Base-by-base conservation (phyloP, 2,888 invertebrate genomes). In the Serripes groenlandicus region DNA sequence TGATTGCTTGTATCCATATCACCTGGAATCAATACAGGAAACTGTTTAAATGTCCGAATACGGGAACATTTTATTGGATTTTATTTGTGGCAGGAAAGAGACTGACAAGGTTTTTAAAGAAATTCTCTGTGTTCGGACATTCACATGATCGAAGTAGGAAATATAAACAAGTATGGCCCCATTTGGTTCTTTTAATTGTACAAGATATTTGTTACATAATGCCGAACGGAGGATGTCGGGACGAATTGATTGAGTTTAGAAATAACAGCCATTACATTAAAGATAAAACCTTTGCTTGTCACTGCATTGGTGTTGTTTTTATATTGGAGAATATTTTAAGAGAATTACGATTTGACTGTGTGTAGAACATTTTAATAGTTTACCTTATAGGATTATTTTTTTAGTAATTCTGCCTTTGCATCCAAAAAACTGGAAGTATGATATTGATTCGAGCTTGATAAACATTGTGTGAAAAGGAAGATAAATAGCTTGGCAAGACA, bases 1-100 rank as follows among this genome's bases (percentile, higher is more conserved):
- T n/a, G 42, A 66, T 42, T 42, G 9, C 28, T 42, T 42, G 66
- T 66, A 66, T 66, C 42, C 37, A 28, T 42, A 23, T 42, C 66
- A 66, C 37, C 42, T 66, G 37, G 26, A 35, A 66, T 66, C 66
- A 28, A 66, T 66, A 66, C 42, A 37, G 66, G 66, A 66, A 66
- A 66, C 66, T 26, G 9, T 37, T 66, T 66, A 35, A 66, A 66
- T 66, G 66, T 66, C 66, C 66, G 42, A 66, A 66, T 42, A 66
- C 23, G 35, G n/a, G 42, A 42, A 66, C n/a, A n/a, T 42, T 42
- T 66, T 66, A 66, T 42, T 66, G 66, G 66, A 66, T 66, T 66
- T 66, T 28, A 42, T 66, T 66, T 42, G 42, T 66, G 66, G 26
- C 34, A 23, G 66, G 66, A 66, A 66, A 66, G n/a, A 42, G 23